A percentile compares a stretch with the other conserved stretches of the same genome.
These are phyloP conservation scores for Agriopis marginaria DNA, from an alignment of 2,888 invertebrate species.

Conservation along the genomic window DNA sequence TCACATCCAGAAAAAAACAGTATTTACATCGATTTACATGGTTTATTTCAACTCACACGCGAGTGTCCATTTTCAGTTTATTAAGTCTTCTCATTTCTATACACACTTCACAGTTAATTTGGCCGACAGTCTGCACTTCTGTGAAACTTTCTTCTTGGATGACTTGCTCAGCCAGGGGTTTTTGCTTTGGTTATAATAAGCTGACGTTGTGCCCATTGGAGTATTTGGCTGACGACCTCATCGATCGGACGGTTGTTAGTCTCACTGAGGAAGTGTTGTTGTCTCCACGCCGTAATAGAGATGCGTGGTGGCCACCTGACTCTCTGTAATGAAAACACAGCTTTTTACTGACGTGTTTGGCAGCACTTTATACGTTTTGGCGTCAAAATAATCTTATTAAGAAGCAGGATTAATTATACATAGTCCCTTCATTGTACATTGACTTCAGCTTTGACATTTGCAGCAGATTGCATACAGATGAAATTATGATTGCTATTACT, in stretches of 20 bases:
- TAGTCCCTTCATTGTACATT: too few relatives aligned
- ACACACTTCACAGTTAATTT: slow-evolving; percentile 58
- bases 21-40: neutral
- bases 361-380: neutral
- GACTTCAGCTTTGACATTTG: too few relatives aligned
- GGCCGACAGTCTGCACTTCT: slow-evolving; percentile 46
- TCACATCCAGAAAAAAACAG: slow-evolving; percentile 7
- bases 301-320: slow-evolving; percentile 76
- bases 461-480: too few relatives aligned
- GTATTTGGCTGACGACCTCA: slow-evolving; percentile 75
- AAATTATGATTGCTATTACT: too few relatives aligned
- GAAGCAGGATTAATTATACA: too few relatives aligned
- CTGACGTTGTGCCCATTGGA: slow-evolving; percentile 75
- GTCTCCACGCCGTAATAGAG: slow-evolving; percentile 73
- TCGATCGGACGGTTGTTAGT: slow-evolving; percentile 73
- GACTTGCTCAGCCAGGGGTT: slow-evolving; percentile 39
- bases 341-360: neutral
- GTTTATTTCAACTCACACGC: slow-evolving; percentile 23
- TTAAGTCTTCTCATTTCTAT: slow-evolving; percentile 54
- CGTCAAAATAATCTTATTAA: neutral
- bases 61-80: slow-evolving; percentile 44
- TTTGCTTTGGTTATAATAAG: slow-evolving; percentile 70
- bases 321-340: slow-evolving; percentile 63
- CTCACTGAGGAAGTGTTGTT: slow-evolving; percentile 77
- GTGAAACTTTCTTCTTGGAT: slow-evolving; percentile 51